Conservation (phyloP, 2,797 vertebrate genomes). For the Champsocephalus gunnari region DNA sequence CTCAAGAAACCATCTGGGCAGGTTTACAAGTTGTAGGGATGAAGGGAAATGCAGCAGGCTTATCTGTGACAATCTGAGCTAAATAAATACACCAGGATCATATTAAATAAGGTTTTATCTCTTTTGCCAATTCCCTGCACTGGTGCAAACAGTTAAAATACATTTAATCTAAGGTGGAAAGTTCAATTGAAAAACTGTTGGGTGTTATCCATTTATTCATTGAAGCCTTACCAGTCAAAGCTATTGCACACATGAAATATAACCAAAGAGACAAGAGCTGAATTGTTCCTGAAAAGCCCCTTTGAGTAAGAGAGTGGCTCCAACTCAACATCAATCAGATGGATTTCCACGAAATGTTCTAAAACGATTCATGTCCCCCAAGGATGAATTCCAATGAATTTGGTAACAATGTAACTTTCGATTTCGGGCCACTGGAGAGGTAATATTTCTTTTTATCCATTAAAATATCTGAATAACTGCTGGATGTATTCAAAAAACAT, state of each 20-base stretch:
- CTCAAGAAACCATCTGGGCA: constrained; percentile 37
- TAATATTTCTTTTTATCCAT: background rate
- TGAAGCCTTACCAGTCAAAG: constrained; percentile 1
- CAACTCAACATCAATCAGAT: background rate
- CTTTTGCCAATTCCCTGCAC: constrained; percentile 4
- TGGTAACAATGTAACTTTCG: background rate
- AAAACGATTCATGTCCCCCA: background rate
- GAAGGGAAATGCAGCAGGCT: constrained; percentile 34
- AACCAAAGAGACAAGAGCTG: background rate
- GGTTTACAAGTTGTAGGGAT: constrained; percentile 19
- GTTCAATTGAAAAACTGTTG: background rate
- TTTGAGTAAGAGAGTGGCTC: background rate
- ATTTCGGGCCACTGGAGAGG: background rate
- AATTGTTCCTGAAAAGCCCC: background rate
- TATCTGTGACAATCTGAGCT: constrained; percentile 4
- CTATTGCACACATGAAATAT: constrained; percentile 5
- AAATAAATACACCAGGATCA: constrained; percentile 20
- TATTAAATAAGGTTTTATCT: constrained; percentile 1
- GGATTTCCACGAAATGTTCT: background rate
- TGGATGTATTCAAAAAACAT: background rate
- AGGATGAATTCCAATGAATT: background rate
- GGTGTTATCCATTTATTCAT: constrained; percentile 23
- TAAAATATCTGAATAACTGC: background rate
- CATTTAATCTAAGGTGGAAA: constrained; percentile 6
- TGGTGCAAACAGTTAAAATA: background rate